Conservation (phyloP, 1,140 invertebrate species). For the Trigoniulus corallinus region DNA sequence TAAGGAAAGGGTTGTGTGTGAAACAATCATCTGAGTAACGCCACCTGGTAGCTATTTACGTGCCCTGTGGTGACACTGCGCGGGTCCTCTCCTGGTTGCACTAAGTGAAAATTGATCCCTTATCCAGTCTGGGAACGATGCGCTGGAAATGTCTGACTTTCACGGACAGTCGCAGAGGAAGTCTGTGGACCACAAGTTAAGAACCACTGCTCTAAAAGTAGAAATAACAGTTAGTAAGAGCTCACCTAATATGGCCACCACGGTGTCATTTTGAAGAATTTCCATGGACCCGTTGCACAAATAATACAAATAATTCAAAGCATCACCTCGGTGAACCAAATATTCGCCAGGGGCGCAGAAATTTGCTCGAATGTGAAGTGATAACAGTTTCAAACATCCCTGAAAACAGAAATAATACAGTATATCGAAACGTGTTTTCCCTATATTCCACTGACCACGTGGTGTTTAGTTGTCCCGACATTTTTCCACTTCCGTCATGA, state of each 20-base stretch:
- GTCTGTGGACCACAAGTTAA: neutral
- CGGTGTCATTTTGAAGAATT: conserved; percentile 93
- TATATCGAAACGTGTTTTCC: no score
- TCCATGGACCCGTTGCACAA: conserved; percentile 97
- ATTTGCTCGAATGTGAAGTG: conserved; percentile 73
- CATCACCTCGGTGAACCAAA: conserved; percentile 90
- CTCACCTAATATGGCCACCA: conserved; percentile 92
- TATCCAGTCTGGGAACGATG: no score
- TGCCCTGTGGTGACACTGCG: no score
- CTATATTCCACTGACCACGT: no score
- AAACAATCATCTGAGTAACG: no score
- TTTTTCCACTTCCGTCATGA: conserved; percentile 32
- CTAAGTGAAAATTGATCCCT: no score
- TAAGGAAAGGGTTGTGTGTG: no score
- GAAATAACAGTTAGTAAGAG: neutral
- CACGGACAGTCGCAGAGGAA: no score
- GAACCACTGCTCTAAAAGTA: neutral
- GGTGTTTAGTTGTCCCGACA: no score
- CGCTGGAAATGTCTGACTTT: no score
- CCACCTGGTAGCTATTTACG: no score
- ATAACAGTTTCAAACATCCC: conserved; percentile 80
- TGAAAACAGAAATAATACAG: conserved; percentile 29
- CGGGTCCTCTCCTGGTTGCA: no score
- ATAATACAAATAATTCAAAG: conserved; percentile 88
- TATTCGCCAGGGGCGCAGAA: conserved; percentile 94